Evolutionary conservation across 2,113 vertebrate genomes (phyloP).

Genomic region (Condylura cristata): DNA sequence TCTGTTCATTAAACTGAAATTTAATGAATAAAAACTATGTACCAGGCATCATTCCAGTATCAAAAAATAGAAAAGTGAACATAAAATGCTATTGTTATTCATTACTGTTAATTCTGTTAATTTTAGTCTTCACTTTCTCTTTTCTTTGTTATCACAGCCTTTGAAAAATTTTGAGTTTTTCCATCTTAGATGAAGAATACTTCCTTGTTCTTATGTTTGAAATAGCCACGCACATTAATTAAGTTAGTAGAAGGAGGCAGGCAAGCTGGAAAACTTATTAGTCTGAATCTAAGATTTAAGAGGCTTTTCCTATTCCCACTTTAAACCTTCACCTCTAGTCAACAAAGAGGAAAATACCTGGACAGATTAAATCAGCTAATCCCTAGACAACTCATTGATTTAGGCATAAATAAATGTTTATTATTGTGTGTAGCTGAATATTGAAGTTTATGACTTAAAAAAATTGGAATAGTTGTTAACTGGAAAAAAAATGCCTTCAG

Average conservation of each 20-base stretch:
- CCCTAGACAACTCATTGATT: background rate
- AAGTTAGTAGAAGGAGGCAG: background rate
- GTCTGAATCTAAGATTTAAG: background rate
- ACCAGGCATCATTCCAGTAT: background rate
- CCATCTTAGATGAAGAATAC: background rate
- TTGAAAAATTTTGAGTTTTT: background rate
- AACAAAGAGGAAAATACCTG: background rate
- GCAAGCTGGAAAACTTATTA: background rate
- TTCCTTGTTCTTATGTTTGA: background rate
- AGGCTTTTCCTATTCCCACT: background rate
- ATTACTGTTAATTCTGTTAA: background rate
- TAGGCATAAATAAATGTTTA: background rate
- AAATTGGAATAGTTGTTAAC: background rate
- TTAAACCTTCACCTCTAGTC: background rate
- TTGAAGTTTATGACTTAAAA: background rate
- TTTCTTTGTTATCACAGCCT: background rate
- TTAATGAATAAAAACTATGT: background rate
- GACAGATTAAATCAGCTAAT: background rate
- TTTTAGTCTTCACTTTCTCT: background rate
- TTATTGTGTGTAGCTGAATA: background rate
- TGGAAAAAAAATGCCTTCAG: background rate
- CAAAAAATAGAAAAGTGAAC: background rate
- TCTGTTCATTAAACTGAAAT: background rate
- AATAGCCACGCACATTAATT: background rate
- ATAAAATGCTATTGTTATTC: background rate